Evolutionary conservation across 64 coral and sea anemone genomes (phyloP).

Genomic region (Pocillopora damicornis): DNA sequence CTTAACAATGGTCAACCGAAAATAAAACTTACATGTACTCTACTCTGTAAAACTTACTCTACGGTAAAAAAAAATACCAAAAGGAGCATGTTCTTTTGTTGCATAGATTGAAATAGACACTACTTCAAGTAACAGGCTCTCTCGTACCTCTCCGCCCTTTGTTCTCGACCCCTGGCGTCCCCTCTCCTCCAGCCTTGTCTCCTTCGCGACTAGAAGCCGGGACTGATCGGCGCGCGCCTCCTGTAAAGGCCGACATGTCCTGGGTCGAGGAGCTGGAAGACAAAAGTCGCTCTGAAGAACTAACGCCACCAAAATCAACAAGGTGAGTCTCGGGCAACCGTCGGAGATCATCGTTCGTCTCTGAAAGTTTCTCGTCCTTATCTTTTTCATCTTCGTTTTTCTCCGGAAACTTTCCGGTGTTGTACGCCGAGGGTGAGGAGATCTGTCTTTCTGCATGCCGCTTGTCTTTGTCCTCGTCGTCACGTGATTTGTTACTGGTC

Average conservation of each 20-base stretch:
- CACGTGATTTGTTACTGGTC: slow-evolving; percentile 18
- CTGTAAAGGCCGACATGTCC: not conserved
- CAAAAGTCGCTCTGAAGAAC: slow-evolving; percentile 23
- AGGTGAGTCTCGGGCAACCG: not conserved
- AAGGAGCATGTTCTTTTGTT: no score
- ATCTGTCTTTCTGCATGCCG: slow-evolving; percentile 13
- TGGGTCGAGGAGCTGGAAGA: slow-evolving; percentile 12
- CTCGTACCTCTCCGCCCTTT: slow-evolving; percentile 16
- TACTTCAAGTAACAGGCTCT: not conserved
- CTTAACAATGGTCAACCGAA: no score
- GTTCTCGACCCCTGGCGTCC: not conserved
- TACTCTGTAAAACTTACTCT: no score
- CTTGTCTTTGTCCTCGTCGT: slow-evolving; percentile 16
- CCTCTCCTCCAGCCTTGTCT: slow-evolving; percentile 7
- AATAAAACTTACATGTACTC: no score
- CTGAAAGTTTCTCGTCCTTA: slow-evolving; percentile 23
- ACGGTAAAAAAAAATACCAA: no score
- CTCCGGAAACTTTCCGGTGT: not conserved
- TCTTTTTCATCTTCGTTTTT: slow-evolving; percentile 17
- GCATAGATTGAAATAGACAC: no score
- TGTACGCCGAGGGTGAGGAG: slow-evolving; percentile 14
- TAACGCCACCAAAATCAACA: not conserved
- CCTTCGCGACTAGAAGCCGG: slow-evolving; percentile 7
- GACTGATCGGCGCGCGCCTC: not conserved
- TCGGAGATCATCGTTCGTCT: not conserved